These are phyloP conservation scores for Oreochromis mossambicus DNA, from an alignment of 2,797 vertebrate genomes.

Conservation along the genomic window DNA sequence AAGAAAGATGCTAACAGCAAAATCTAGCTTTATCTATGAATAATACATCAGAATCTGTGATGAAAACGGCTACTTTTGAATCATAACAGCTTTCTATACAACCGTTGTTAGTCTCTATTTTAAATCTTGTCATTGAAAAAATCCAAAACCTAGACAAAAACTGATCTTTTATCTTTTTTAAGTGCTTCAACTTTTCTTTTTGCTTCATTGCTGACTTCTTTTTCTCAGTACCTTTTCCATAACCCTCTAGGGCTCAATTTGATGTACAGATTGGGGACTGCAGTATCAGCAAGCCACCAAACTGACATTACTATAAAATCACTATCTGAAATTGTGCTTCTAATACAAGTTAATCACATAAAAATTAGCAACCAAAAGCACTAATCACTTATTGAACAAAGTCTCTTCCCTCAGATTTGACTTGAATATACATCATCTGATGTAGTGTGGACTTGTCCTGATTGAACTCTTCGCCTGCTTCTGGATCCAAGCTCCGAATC, in stretches of 20 bases:
- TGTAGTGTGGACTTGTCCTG: not conserved
- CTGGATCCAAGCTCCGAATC: not conserved
- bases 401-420: not conserved
- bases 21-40: not conserved
- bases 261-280: slow-evolving; percentile 42
- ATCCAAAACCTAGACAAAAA: not conserved
- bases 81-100: not conserved
- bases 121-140: not conserved
- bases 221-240: slow-evolving; percentile 8
- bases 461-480: not conserved
- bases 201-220: not conserved
- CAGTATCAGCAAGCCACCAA: slow-evolving; percentile 43
- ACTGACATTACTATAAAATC: slow-evolving; percentile 55
- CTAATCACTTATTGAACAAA: slow-evolving; percentile 17
- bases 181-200: not conserved
- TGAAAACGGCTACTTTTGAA: not conserved
- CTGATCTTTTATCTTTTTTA: not conserved
- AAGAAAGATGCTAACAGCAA: not conserved
- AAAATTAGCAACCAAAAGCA: slow-evolving; percentile 38
- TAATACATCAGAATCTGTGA: not conserved
- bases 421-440: not conserved
- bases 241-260: slow-evolving; percentile 49
- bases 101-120: not conserved
- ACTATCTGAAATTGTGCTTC: slow-evolving; percentile 37
- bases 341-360: slow-evolving; percentile 10